Conservation (phyloP, 2,113 vertebrate species). For the Trinectes maculatus region DNA sequence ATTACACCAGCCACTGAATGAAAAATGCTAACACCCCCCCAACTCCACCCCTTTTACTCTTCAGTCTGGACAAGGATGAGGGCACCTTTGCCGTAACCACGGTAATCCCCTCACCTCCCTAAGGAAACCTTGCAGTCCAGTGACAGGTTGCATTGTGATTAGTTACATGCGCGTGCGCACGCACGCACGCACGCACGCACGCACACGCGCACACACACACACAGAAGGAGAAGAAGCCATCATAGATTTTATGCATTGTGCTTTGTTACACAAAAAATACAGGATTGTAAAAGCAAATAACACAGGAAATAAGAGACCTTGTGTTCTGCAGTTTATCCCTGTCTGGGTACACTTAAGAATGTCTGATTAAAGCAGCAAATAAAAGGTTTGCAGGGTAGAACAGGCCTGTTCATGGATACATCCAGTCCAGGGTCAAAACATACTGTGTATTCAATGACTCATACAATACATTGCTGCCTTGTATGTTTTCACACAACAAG, state of each 20-base stretch:
- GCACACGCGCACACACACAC: background rate
- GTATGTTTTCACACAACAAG: too few species aligned
- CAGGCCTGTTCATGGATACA: too few species aligned
- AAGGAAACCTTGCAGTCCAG: conserved; percentile 30
- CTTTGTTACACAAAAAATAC: background rate
- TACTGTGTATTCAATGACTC: too few species aligned
- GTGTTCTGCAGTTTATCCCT: too few species aligned
- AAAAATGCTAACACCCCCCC: conserved; percentile 11
- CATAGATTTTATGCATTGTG: background rate
- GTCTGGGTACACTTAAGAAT: too few species aligned
- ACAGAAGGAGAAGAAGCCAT: too few species aligned
- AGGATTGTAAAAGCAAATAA: too few species aligned
- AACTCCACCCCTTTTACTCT: background rate
- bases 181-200: background rate
- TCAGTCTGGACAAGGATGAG: conserved; percentile 14
- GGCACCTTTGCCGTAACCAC: conserved; percentile 46
- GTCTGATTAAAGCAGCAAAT: too few species aligned
- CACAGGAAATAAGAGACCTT: too few species aligned
- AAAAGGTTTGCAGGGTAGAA: too few species aligned
- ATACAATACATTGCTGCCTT: too few species aligned
- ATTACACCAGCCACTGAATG: conserved; percentile 44
- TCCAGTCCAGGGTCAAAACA: too few species aligned
- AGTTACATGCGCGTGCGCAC: conserved; percentile 16
- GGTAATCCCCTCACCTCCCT: conserved; percentile 23
- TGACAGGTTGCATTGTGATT: conserved; percentile 6